Percentiles rank a stretch among this genome's conserved stretches.
These are phyloP conservation scores for Chelonia mydas DNA, from an alignment of 2,797 vertebrate genomes.

Conservation along the genomic window DNA sequence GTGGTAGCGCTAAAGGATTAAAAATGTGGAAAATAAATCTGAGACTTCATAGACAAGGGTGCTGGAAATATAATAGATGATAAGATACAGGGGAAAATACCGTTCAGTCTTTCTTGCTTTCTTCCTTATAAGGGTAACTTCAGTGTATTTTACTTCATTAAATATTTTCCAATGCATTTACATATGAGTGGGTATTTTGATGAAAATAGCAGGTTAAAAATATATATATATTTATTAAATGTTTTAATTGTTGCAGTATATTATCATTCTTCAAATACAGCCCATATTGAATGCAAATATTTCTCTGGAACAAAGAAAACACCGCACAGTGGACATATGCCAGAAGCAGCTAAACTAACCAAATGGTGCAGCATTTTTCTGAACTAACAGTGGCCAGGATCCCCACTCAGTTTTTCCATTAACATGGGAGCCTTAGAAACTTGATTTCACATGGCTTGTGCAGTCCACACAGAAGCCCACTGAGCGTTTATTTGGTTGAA, in stretches of 20 bases:
- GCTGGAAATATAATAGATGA: not conserved
- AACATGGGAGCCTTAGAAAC: not conserved
- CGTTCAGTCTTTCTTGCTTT: not conserved
- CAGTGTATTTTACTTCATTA: not conserved
- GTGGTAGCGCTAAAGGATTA: not conserved
- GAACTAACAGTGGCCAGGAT: not conserved
- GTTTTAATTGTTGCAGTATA: not conserved
- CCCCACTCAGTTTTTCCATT: not conserved
- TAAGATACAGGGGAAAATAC: not conserved
- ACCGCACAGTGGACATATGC: not conserved
- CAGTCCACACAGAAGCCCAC: not conserved
- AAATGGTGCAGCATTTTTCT: not conserved
- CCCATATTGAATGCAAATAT: not conserved
- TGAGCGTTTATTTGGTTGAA: not conserved
- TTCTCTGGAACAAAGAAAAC: slow-evolving; percentile 7
- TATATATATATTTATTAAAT: no score
- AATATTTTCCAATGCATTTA: not conserved
- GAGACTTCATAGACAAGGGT: not conserved
- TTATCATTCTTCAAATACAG: slow-evolving; percentile 7
- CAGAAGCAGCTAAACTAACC: slow-evolving; percentile 2
- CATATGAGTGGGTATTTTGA: not conserved
- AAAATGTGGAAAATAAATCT: accelerated
- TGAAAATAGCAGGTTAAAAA: not conserved
- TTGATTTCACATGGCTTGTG: not conserved
- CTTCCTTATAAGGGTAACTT: not conserved